These are phyloP conservation scores for Andrena haemorrhoa DNA, from an alignment of 2,888 invertebrate species.

Conservation along the genomic window DNA sequence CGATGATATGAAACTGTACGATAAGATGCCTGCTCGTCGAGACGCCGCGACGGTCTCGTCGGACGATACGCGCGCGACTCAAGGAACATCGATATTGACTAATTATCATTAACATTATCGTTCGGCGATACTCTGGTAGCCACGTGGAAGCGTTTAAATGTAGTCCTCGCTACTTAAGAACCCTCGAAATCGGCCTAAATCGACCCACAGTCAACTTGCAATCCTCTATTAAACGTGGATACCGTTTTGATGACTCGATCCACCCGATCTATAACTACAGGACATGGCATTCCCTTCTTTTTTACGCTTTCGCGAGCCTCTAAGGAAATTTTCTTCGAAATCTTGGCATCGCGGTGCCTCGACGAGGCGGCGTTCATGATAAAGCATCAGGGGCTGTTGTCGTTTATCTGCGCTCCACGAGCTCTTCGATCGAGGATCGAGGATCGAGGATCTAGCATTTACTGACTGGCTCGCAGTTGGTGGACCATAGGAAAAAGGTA, in stretches of 20 bases:
- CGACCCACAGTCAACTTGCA: too few relatives aligned
- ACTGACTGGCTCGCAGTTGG: background rate
- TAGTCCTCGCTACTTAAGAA: background rate
- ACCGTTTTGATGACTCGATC: too few relatives aligned
- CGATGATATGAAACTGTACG: constrained; percentile 78
- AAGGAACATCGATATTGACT: constrained; percentile 52
- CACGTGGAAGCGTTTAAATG: background rate
- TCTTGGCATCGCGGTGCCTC: constrained; percentile 52
- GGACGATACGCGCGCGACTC: background rate
- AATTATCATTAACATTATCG: constrained; percentile 41
- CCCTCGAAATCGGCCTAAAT: background rate
- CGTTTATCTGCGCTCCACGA: constrained; percentile 34
- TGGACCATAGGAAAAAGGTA: background rate
- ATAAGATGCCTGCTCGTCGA: constrained; percentile 59
- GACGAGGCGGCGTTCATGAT: constrained; percentile 53
- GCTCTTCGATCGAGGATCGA: constrained; percentile 1
- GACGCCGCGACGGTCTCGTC: constrained; percentile 41
- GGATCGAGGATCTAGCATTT: background rate
- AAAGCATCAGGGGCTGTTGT: constrained; percentile 34
- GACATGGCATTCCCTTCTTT: background rate
- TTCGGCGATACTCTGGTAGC: constrained; percentile 40
- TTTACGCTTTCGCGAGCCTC: background rate
- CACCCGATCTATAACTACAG: background rate
- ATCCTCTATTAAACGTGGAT: background rate
- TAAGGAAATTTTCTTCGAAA: constrained; percentile 29